Conservation (phyloP, 2,888 invertebrate species). For the Sinohyriopsis cumingii region DNA sequence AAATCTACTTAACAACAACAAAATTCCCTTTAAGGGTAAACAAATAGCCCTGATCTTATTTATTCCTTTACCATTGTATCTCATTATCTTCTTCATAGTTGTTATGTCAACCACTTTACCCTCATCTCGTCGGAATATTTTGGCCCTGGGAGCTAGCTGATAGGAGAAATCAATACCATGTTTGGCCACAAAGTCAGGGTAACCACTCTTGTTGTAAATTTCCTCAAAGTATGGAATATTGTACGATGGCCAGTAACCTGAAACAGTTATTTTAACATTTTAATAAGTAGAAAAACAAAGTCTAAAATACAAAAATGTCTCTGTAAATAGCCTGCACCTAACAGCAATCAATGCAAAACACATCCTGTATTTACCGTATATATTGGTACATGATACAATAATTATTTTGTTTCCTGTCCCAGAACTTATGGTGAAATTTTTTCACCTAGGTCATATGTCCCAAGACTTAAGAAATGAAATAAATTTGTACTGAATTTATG, state of each 20-base stretch:
- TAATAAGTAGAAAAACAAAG: not conserved
- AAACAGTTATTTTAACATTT: conserved; percentile 10
- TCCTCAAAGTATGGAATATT: conserved; percentile 69
- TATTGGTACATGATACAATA: too few relatives aligned
- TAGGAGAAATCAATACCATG: conserved; percentile 65
- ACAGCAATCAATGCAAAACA: not conserved
- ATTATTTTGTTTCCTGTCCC: too few relatives aligned
- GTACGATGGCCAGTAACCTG: conserved; percentile 71
- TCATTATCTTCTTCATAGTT: conserved; percentile 65
- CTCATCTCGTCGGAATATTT: conserved; percentile 70
- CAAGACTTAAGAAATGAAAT: too few relatives aligned
- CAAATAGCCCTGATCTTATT: not conserved
- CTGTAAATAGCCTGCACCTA: not conserved
- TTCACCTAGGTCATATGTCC: too few relatives aligned
- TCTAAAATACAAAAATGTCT: not conserved
- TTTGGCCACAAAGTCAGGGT: conserved; percentile 57
- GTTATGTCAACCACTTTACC: conserved; percentile 57
- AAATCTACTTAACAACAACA: too few relatives aligned
- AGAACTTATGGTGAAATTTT: too few relatives aligned
- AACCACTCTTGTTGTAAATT: conserved; percentile 68
- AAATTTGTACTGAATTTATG: too few relatives aligned
- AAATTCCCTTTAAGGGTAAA: too few relatives aligned
- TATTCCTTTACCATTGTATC: conserved; percentile 64
- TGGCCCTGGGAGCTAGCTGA: conserved; percentile 69
- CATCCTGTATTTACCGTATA: not conserved